Conservation (phyloP, 2,888 invertebrate genomes). For the Loripinus fragilis region DNA sequence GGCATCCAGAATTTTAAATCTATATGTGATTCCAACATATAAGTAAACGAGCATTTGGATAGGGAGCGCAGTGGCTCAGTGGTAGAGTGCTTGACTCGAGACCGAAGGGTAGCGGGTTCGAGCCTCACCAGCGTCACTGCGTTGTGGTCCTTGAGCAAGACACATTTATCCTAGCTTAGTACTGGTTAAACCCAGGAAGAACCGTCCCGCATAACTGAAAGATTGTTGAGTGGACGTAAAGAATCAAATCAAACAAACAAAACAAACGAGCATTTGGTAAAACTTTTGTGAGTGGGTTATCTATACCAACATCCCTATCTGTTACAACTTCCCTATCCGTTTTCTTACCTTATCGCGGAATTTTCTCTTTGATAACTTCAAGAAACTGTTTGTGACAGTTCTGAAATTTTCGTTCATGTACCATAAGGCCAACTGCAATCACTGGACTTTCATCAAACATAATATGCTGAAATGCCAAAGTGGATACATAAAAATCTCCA, state of each 20-base stretch:
- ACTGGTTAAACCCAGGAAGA: too few species aligned
- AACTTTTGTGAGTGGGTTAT: not conserved
- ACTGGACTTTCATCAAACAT: constrained; percentile 18
- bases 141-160: too few species aligned
- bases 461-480: constrained; percentile 14
- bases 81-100: too few species aligned
- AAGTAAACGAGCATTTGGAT: not conserved
- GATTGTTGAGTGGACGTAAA: too few species aligned
- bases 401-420: constrained; percentile 25
- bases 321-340: not conserved
- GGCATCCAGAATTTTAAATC: not conserved
- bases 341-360: not conserved
- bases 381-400: constrained; percentile 23
- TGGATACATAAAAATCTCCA: constrained; percentile 23
- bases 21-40: not conserved
- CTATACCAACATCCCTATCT: not conserved
- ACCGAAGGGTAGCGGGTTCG: too few species aligned
- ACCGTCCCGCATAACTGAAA: too few species aligned
- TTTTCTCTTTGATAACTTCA: not conserved
- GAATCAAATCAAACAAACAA: too few species aligned
- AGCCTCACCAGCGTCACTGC: too few species aligned
- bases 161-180: too few species aligned
- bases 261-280: not conserved
- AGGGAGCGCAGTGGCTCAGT: too few species aligned
- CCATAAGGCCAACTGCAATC: not conserved